Base-by-base conservation (phyloP, 2,797 vertebrate genomes). In the Remorina albescens region DNA sequence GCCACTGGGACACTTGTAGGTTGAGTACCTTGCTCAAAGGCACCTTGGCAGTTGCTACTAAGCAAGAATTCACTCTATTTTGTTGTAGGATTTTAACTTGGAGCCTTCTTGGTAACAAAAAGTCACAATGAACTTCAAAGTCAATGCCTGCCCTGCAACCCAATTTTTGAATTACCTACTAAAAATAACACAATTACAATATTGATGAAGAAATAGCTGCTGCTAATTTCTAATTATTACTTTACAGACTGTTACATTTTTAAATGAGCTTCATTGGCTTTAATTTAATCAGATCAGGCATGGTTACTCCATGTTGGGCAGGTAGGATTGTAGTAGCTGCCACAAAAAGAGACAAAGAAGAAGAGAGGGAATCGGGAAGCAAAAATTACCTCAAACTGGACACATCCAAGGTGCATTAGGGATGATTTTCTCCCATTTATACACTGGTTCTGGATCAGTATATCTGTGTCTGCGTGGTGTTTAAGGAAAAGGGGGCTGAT, bases 41-140 rank as follows among this genome's bases (percentile, higher is more conserved):
- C 86, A 90, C 83, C 76, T 46, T 42, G 82, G 87, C 71, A 82
- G 76, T 76, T 72, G 82, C 83, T 85, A 80, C 80, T 79, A 23
- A 79, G 75, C 64, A 58, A 65, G 0, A 79, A 37, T 44, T 41
- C 1, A 5, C 26, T 58, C 5, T 59, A 12, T 50, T 58, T 46
- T 28, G n/a, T 23, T 12, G 30, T 6, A 42, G n/a, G 51, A 53
- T 57, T 62, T 16, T 21, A 59, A 79, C 39, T 7, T 51, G 67
- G 12, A 66, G 56, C 16, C 26, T 36, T 66, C 5, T 37, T 34
- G 56, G 10, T 67, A 32, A 57, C 50, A 80, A 58, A 68, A 61
- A 5, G 9, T 36, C 32, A 36, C 32, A 10, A 42, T 46, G 55
- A 26, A 47, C 36, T 23, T 72, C 2, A 34, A 41, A 51, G 15